A percentile compares a stretch with the other conserved stretches of the same genome.
Evolutionary conservation across 2,113 vertebrate species (phyloP).

Genomic region (Polypterus senegalus): DNA sequence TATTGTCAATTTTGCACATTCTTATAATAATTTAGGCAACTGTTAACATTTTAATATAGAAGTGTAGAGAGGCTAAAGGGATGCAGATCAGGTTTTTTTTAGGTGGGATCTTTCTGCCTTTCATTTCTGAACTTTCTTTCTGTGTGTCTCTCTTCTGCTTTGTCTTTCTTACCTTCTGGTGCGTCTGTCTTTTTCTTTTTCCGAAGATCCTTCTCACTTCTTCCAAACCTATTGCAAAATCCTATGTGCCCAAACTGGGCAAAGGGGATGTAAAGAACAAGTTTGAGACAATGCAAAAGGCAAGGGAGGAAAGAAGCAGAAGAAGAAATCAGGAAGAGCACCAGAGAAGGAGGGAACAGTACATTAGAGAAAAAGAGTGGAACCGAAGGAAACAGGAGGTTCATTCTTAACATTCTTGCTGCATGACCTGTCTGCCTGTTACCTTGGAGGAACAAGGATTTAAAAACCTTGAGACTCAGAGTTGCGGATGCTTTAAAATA

Average conservation of each 20-base stretch:
- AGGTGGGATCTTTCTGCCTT: conserved; percentile 31
- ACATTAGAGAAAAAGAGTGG: conserved; percentile 87
- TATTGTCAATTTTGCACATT: too few relatives aligned
- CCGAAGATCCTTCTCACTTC: conserved; percentile 80
- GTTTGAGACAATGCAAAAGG: conserved; percentile 92
- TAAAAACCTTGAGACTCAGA: neutral
- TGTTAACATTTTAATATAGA: too few relatives aligned
- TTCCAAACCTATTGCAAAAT: conserved; percentile 77
- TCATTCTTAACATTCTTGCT: conserved; percentile 27
- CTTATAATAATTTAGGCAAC: too few relatives aligned
- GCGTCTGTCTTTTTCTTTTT: conserved; percentile 24
- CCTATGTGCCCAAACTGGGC: conserved; percentile 82
- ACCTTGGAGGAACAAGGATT: neutral
- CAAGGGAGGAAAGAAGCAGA: conserved; percentile 87
- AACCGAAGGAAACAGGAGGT: conserved; percentile 92
- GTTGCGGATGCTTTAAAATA: too few relatives aligned
- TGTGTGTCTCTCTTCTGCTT: conserved; percentile 21
- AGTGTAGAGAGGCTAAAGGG: too few relatives aligned
- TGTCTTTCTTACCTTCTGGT: neutral
- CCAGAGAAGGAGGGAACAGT: conserved; percentile 91
- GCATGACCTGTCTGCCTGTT: neutral
- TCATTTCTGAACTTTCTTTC: conserved; percentile 41
- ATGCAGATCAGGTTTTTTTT: neutral
- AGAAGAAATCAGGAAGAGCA: conserved; percentile 79
- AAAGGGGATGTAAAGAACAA: conserved; percentile 82